Percentiles rank a stretch among this genome's conserved stretches.
Conservation (phyloP, 1,140 invertebrate genomes). For the Zaprionus kolodkinae region DNA sequence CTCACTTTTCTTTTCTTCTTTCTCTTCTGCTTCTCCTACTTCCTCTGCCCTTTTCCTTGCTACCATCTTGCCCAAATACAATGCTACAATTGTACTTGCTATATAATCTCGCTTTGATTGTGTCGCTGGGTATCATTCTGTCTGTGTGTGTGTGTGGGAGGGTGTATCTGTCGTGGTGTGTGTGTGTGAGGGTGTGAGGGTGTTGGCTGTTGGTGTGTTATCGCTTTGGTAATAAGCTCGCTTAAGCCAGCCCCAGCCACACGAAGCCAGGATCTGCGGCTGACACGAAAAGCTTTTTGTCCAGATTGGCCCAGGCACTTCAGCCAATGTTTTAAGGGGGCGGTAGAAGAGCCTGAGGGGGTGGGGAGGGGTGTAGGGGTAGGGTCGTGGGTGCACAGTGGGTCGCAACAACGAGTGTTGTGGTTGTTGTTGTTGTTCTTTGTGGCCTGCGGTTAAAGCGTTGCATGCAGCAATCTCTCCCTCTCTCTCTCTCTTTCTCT, state of each 20-base stretch:
- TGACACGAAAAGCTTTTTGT: constrained; percentile 55
- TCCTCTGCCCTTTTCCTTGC: too few relatives aligned
- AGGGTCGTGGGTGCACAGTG: not conserved
- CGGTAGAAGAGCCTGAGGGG: not conserved
- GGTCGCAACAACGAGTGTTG: not conserved
- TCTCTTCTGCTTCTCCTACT: not conserved
- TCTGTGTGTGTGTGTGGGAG: constrained; percentile 4
- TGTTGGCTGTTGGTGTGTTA: constrained; percentile 35
- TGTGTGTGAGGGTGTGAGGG: constrained; percentile 17
- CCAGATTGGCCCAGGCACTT: constrained; percentile 49
- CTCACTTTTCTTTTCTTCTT: not conserved
- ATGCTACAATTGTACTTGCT: constrained; percentile 29
- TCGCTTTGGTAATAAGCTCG: constrained; percentile 46
- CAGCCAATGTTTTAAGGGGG: not conserved
- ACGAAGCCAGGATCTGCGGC: constrained; percentile 45
- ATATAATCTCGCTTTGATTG: constrained; percentile 20
- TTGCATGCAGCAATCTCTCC: constrained; percentile 34
- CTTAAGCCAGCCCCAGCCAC: constrained; percentile 39
- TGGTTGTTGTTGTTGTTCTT: constrained; percentile 23
- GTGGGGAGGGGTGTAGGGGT: not conserved
- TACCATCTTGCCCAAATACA: not conserved
- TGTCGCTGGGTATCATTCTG: not conserved
- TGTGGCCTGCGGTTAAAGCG: constrained; percentile 36
- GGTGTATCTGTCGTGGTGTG: constrained; percentile 8
- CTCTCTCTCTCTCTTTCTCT: too few relatives aligned